Percentiles rank a stretch among this genome's conserved stretches.
Evolutionary conservation across 2,113 vertebrate species (phyloP).

Genomic region (Bujurquina vittata): DNA sequence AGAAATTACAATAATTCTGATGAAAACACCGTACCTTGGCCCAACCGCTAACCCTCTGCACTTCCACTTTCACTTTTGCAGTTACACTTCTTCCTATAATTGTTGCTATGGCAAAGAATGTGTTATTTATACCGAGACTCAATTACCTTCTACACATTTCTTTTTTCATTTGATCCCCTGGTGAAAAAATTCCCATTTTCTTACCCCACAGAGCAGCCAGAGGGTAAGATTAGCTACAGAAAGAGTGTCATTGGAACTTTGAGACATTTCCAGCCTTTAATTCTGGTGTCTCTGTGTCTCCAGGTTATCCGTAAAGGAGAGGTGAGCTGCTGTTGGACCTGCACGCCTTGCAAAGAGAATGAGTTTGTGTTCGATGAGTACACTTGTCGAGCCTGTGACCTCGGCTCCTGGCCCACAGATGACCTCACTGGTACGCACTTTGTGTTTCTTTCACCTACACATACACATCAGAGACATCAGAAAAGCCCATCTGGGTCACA

Average conservation of each 20-base stretch:
- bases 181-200: slow-evolving; percentile 26
- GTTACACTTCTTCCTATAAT: background rate
- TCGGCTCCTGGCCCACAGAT: slow-evolving; percentile 93
- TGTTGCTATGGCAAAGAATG: background rate
- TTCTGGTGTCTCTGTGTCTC: slow-evolving; percentile 9
- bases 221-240: slow-evolving; percentile 65
- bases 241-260: slow-evolving; percentile 45
- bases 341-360: slow-evolving; percentile 97
- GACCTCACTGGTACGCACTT: slow-evolving; percentile 89
- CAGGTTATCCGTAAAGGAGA: slow-evolving; percentile 99
- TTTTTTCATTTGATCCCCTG: slow-evolving; percentile 26
- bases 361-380: slow-evolving; percentile 97
- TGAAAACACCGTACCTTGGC: background rate
- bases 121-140: background rate
- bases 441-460: background rate
- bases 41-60: background rate
- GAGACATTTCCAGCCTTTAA: slow-evolving; percentile 37
- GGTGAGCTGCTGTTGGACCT: slow-evolving; percentile 99
- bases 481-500: slow-evolving; percentile 40
- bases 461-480: background rate
- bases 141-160: background rate
- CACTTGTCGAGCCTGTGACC: slow-evolving; percentile 92
- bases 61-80: background rate
- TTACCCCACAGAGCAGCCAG: slow-evolving; percentile 6
- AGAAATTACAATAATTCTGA: background rate